A percentile compares a stretch with the other conserved stretches of the same genome.
phyloP scores from a whole-genome alignment of 2,113 vertebrate species.

The Turnix velox region DNA sequence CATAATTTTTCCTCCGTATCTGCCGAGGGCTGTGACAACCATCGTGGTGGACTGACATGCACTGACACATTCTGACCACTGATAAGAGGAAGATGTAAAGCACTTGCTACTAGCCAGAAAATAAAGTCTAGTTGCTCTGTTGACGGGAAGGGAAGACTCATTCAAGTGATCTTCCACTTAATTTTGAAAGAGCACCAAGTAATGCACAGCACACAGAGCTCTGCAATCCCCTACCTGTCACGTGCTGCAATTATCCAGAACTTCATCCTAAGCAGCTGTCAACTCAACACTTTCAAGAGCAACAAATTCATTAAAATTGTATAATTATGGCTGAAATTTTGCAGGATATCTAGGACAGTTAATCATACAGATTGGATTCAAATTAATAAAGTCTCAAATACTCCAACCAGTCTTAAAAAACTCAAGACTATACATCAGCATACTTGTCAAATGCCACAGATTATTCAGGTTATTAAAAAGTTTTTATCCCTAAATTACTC shows the following conservation, averaged over 20 bases:
- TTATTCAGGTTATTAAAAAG: constrained; percentile 46
- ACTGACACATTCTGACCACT: neutral
- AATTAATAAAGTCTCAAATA: constrained; percentile 36
- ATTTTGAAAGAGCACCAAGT: neutral
- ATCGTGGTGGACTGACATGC: neutral
- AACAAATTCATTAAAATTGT: constrained; percentile 58
- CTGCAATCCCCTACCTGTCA: neutral
- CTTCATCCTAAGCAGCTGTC: constrained; percentile 46
- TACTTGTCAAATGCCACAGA: constrained; percentile 41
- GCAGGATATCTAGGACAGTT: constrained; percentile 3
- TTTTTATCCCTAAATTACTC: constrained; percentile 39
- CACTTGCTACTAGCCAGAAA: neutral
- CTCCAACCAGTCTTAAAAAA: constrained; percentile 29
- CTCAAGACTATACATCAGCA: neutral
- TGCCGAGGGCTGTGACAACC: neutral
- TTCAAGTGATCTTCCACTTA: neutral
- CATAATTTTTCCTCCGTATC: neutral
- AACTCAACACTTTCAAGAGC: constrained; percentile 56
- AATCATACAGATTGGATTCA: neutral
- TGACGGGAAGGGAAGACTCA: neutral
- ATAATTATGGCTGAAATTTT: constrained; percentile 50
- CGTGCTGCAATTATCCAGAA: neutral
- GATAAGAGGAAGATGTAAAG: neutral
- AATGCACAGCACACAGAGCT: neutral
- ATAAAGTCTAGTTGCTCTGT: neutral